Base-by-base conservation (phyloP, 37 sponge, comb jelly and placozoan species). In the Diacarnus erythraeanus region DNA sequence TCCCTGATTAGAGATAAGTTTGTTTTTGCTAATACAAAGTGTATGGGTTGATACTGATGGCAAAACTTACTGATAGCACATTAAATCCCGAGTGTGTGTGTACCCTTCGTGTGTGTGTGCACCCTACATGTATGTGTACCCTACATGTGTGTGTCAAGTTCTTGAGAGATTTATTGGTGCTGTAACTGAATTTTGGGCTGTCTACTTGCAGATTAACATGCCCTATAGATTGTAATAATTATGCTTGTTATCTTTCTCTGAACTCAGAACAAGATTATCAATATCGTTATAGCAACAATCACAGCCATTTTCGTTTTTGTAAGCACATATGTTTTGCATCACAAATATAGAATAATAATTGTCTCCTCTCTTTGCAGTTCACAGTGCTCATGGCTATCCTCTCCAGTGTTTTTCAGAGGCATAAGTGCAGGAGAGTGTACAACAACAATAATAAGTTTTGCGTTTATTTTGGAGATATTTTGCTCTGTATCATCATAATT, bases 251-350 rank as follows among this genome's bases (percentile, higher is more conserved):
- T 21, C 26, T 36, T 17, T 12, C 5, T 29, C 47, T 27, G 5
- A 40, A 44, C 77, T 2, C 83, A 90, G 91, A 64, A 82, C n/a
- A 80, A 85, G 30, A 72, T 85, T 35, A n/a, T 90, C 42, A 90
- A 90, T 65, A 81, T 85, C 1, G 78, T 77, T 4, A 27, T 90
- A 38, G 91, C 86, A 17, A 40, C 72, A 37, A 73, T 81, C 0
- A 85, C 82, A 20, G 83, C 78, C 25, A 35, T 88, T 1, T 18
- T 88, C 20, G 77, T 88, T 37, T 51, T 21, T 56, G 88, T 88
- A 60, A 82, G 82, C 76, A 64, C 25, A n/a, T n/a, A n/a, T n/a
- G n/a, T n/a, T n/a, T n/a, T n/a, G n/a, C n/a, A n/a, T n/a, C 29
- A 41, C 38, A 56, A 20, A 22, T 25, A 41, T 40, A 57, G 3